Evolutionary conservation across 2,888 invertebrate species (phyloP).

Genomic region (Acleris sparsana): DNA sequence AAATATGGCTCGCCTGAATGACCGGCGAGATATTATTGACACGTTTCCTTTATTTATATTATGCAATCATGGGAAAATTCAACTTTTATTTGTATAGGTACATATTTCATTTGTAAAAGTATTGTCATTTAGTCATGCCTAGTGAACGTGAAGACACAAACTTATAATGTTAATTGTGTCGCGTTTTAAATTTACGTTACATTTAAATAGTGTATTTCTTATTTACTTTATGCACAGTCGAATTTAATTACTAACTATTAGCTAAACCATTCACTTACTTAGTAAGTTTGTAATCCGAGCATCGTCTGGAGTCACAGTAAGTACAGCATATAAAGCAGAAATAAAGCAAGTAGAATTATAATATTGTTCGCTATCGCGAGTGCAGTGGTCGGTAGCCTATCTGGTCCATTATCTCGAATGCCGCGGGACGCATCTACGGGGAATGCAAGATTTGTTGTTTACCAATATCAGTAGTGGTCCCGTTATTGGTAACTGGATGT

Average conservation of each 20-base stretch:
- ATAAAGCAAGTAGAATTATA: constrained; percentile 27
- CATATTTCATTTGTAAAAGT: no score
- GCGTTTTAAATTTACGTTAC: no score
- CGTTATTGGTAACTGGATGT: constrained; percentile 24
- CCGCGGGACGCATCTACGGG: constrained; percentile 31
- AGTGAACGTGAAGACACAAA: no score
- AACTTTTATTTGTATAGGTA: no score
- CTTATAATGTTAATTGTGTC: no score
- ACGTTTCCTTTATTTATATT: constrained; percentile 7
- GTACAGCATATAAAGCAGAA: constrained; percentile 12
- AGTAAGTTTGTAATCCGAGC: not conserved
- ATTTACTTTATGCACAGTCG: no score
- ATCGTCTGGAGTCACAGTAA: constrained; percentile 4
- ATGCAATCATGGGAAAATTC: not conserved
- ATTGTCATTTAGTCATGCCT: no score
- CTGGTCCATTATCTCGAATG: constrained; percentile 33
- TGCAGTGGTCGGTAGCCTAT: constrained; percentile 37
- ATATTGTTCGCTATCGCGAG: constrained; percentile 31
- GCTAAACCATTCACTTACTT: no score
- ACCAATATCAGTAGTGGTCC: constrained; percentile 23
- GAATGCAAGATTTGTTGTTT: constrained; percentile 27
- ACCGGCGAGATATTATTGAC: constrained; percentile 36
- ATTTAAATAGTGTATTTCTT: no score
- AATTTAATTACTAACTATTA: no score
- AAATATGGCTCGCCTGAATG: constrained; percentile 31